Conservation (phyloP, 2,113 vertebrate species). For the Cariama cristata region DNA sequence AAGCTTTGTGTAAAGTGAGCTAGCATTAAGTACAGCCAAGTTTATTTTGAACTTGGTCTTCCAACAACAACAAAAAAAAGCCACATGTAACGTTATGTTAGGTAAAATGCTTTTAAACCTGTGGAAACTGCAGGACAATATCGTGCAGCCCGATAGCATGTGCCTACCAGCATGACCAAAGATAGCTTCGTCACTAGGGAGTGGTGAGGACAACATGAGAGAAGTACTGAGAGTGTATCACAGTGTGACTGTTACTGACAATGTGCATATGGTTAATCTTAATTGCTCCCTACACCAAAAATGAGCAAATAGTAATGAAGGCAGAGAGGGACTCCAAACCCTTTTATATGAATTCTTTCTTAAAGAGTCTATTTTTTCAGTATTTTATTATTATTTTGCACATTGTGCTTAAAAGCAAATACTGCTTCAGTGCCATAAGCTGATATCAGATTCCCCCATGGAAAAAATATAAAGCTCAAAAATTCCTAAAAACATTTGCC, state of each 20-base stretch:
- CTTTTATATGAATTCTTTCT: neutral
- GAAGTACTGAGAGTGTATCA: neutral
- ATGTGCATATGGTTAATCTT: neutral
- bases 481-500: neutral
- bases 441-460: neutral
- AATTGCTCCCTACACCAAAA: neutral
- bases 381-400: neutral
- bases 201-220: neutral
- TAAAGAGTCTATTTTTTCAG: neutral
- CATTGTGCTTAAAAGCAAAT: neutral
- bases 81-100: fast-evolving
- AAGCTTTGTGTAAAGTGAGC: neutral
- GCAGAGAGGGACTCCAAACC: neutral
- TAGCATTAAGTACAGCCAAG: neutral
- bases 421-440: neutral
- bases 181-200: neutral
- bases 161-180: neutral
- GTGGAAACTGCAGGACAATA: neutral
- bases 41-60: neutral
- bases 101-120: neutral
- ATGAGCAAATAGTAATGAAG: neutral
- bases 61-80: neutral
- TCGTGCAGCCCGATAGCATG: neutral
- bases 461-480: neutral
- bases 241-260: neutral